phyloP scores from a whole-genome alignment of 2,888 invertebrate species.

The Perdita meconis region DNA sequence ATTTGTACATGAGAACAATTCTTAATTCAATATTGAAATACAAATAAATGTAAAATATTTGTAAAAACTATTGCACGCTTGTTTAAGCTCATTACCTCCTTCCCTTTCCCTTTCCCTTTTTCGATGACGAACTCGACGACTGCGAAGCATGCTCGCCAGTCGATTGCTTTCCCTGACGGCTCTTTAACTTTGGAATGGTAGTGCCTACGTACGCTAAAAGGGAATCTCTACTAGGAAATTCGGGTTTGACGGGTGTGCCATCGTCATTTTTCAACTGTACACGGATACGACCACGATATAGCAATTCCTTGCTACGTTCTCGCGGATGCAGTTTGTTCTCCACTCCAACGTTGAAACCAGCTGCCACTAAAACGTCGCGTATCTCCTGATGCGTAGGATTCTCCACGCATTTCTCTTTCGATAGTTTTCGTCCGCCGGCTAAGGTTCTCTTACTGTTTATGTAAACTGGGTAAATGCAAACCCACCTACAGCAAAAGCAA shows the following conservation, averaged over 20 bases:
- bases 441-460: slow-evolving; percentile 96
- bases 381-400: slow-evolving; percentile 98
- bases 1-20: slow-evolving; percentile 25
- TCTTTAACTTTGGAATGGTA: slow-evolving; percentile 96
- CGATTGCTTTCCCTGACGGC: slow-evolving; percentile 87
- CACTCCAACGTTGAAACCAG: slow-evolving; percentile 93
- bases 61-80: slow-evolving; percentile 3
- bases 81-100: slow-evolving; percentile 79
- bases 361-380: slow-evolving; percentile 93
- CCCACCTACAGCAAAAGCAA: slow-evolving; percentile 89
- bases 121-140: slow-evolving; percentile 74
- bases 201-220: slow-evolving; percentile 91
- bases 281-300: slow-evolving; percentile 94
- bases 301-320: slow-evolving; percentile 95
- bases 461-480: slow-evolving; percentile 98
- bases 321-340: slow-evolving; percentile 97
- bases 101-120: slow-evolving; percentile 84
- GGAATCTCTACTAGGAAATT: slow-evolving; percentile 91
- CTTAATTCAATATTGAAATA: slow-evolving; percentile 23
- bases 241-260: slow-evolving; percentile 89
- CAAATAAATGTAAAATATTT: slow-evolving; percentile 23
- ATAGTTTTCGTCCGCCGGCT: slow-evolving; percentile 94
- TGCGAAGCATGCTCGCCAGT: slow-evolving; percentile 81
- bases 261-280: slow-evolving; percentile 97
- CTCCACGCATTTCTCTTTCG: slow-evolving; percentile 94